These are phyloP conservation scores for Theristus sp. DNA, from an alignment of 2,888 invertebrate genomes.

Conservation along the genomic window DNA sequence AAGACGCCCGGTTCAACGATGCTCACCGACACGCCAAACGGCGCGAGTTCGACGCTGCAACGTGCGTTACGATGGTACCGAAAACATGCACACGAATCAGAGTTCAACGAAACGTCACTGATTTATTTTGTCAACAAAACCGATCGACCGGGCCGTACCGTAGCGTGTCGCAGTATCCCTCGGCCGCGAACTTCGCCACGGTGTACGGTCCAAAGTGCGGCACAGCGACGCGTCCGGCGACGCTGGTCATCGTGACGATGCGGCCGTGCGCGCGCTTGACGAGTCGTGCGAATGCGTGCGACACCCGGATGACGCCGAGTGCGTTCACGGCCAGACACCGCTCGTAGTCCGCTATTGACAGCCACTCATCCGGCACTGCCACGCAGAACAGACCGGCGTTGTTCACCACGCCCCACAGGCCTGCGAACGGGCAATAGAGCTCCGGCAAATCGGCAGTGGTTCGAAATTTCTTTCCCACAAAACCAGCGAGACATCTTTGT, in stretches of 20 bases:
- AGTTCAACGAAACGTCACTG: no score
- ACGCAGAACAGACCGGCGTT: slow-evolving; percentile 67
- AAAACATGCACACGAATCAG: no score
- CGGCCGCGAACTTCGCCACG: slow-evolving; percentile 17
- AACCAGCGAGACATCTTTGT: background rate
- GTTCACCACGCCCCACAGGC: slow-evolving; percentile 68
- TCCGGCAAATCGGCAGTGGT: background rate
- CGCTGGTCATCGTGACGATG: slow-evolving; percentile 31
- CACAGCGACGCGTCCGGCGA: slow-evolving; percentile 28
- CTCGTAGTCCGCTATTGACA: slow-evolving; percentile 54
- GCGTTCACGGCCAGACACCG: slow-evolving; percentile 53
- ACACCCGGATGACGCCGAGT: slow-evolving; percentile 41
- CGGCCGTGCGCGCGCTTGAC: slow-evolving; percentile 26
- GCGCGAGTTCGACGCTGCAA: slow-evolving; percentile 16
- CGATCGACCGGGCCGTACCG: slow-evolving; percentile 10
- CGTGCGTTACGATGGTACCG: no score
- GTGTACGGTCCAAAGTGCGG: slow-evolving; percentile 16
- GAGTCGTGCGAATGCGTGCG: slow-evolving; percentile 20
- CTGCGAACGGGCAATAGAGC: background rate
- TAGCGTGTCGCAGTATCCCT: slow-evolving; percentile 19
- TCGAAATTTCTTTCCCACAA: background rate
- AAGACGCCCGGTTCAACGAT: slow-evolving; percentile 22
- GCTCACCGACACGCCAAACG: slow-evolving; percentile 14
- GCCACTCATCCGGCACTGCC: slow-evolving; percentile 79
- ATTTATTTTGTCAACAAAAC: no score